A percentile compares a stretch with the other conserved stretches of the same genome.
phyloP scores from a whole-genome alignment of 2,797 vertebrate species.

The Sebastes iracundus region DNA sequence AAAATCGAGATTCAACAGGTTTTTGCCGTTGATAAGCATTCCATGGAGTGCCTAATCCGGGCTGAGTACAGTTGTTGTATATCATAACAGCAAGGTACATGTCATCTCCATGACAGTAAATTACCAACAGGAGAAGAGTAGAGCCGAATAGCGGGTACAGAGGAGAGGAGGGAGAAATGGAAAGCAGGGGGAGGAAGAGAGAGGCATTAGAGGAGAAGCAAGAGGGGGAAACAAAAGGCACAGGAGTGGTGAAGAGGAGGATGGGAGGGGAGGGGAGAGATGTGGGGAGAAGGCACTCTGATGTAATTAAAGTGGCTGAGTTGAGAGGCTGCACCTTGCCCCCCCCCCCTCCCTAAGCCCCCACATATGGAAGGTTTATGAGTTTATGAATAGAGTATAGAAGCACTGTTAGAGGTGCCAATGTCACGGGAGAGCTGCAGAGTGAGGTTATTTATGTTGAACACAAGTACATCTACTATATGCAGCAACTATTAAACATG shows the following conservation, averaged over 20 bases:
- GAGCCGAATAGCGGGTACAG: not conserved
- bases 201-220: conserved; percentile 28
- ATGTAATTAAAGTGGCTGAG: conserved; percentile 73
- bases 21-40: conserved; percentile 26
- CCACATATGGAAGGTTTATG: conserved; percentile 55
- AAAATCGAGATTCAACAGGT: not conserved
- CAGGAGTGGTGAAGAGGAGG: conserved; percentile 23
- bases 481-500: conserved; percentile 1
- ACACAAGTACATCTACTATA: conserved; percentile 2
- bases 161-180: conserved; percentile 8
- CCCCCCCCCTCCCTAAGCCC: conserved; percentile 14
- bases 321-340: conserved; percentile 60
- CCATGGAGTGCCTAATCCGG: conserved; percentile 29
- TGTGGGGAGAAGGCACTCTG: conserved; percentile 62
- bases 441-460: conserved; percentile 30
- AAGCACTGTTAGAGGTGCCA: conserved; percentile 28
- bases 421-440: conserved; percentile 15
- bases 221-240: conserved; percentile 29
- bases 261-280: conserved; percentile 1
- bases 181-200: conserved; percentile 8
- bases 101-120: conserved; percentile 54
- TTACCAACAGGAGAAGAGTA: conserved; percentile 33
- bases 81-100: conserved; percentile 39
- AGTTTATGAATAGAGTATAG: conserved; percentile 57
- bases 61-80: conserved; percentile 36